Evolutionary conservation across 2,888 invertebrate genomes (phyloP).

Genomic region (Colostygia pectinataria): DNA sequence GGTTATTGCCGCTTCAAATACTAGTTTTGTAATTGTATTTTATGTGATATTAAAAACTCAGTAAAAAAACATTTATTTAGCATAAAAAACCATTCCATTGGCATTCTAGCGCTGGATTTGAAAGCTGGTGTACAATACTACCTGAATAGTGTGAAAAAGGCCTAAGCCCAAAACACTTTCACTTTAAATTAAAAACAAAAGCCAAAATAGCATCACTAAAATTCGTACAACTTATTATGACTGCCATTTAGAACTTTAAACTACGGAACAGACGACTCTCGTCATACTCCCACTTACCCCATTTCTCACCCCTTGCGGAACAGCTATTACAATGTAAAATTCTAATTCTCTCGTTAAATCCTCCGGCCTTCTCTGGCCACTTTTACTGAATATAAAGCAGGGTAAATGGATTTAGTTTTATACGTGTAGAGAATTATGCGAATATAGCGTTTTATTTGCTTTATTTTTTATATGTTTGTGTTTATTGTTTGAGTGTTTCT

Average conservation of each 20-base stretch:
- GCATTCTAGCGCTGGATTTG: too few relatives aligned
- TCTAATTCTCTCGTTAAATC: constrained; percentile 69
- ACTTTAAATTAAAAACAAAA: neutral
- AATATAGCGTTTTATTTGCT: constrained; percentile 34
- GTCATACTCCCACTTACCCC: constrained; percentile 43
- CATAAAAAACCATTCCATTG: too few relatives aligned
- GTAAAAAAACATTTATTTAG: too few relatives aligned
- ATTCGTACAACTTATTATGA: constrained; percentile 3
- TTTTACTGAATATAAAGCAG: constrained; percentile 60
- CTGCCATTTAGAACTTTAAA: constrained; percentile 7
- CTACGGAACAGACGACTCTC: constrained; percentile 8
- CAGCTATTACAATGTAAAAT: constrained; percentile 58
- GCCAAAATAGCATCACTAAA: neutral
- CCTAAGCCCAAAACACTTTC: too few relatives aligned
- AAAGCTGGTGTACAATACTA: too few relatives aligned
- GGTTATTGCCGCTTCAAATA: too few relatives aligned
- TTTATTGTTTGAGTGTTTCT: constrained; percentile 2
- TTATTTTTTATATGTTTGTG: too few relatives aligned
- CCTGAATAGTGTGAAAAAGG: too few relatives aligned
- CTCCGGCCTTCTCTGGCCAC: constrained; percentile 51
- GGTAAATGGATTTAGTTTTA: constrained; percentile 52
- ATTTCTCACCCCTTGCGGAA: constrained; percentile 29
- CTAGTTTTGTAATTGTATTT: too few relatives aligned
- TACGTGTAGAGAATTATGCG: constrained; percentile 46
- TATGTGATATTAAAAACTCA: too few relatives aligned